Base-by-base conservation (phyloP, 2,113 vertebrate species). In the Clarias batrachus region DNA sequence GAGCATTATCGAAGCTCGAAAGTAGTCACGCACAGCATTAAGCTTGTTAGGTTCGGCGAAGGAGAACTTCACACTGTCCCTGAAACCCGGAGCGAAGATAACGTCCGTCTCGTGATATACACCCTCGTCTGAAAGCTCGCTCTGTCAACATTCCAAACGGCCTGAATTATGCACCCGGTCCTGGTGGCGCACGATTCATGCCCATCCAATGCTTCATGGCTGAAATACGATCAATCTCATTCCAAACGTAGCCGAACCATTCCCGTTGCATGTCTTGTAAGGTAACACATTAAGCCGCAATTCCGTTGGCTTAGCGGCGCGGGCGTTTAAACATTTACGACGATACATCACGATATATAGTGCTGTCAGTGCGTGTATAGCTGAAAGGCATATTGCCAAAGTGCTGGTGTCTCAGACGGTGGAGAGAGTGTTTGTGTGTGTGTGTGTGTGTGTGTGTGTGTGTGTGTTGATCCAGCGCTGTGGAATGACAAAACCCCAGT, bases 321-420 rank as follows among this genome's bases (percentile, higher is more conserved):
- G 91, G 91, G 90, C 91, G 74, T 93, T 95, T 95, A 94, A 95
- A 95, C 90, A 93, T 95, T 93, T 93, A 93, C 89, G 91, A 92
- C 89, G 87, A 93, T 93, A 90, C 91, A 91, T 93, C 89, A 87
- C 82, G 87, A 93, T 93, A 93, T 93, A 91, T 90, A 83, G 41
- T 66, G 89, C 92, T 95, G 93, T 93, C 93, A 92, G 89, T 17
- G 70, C 37, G 54, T 65, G 81, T 84, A 74, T 25, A 62, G 84
- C 90, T 88, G 70, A 57, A 85, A 90, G 93, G 90, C 89, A 89
- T 91, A 89, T 91, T 90, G 90, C 92, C 90, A 89, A 85, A 66
- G 85, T 92, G 85, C 90, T 90, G 88, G 88, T 89, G 92, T 93
- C 92, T 92, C 90, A 33, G n/a, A 79, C n/a, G 54, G 52, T 91